phyloP scores from a whole-genome alignment of 2,888 invertebrate species.

The Galeopsomyia nigrocyanea region DNA sequence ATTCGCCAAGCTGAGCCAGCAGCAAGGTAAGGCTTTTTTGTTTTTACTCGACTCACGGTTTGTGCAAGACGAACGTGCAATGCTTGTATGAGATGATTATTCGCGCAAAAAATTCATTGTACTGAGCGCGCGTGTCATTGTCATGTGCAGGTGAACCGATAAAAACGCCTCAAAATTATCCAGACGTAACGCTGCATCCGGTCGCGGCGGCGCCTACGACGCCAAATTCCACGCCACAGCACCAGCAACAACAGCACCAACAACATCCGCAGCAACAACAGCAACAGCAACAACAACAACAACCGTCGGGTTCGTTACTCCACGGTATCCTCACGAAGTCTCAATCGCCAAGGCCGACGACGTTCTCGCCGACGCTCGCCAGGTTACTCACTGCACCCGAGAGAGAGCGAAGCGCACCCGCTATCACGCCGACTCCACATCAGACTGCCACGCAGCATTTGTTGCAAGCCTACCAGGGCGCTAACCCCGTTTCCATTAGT shows the following conservation, averaged over 20 bases:
- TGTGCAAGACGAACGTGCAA: no score
- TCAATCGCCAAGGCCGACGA: slow-evolving; percentile 72
- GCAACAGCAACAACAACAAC: slow-evolving; percentile 67
- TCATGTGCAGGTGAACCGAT: slow-evolving; percentile 63
- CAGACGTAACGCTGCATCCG: slow-evolving; percentile 84
- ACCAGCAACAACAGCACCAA: slow-evolving; percentile 65
- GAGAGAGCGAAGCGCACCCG: slow-evolving; percentile 63
- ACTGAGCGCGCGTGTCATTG: slow-evolving; percentile 20
- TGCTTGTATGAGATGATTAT: no score
- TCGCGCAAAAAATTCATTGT: background rate
- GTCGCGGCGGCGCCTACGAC: slow-evolving; percentile 71
- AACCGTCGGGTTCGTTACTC: slow-evolving; percentile 77
- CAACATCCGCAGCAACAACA: slow-evolving; percentile 60
- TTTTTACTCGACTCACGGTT: no score
- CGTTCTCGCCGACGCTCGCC: slow-evolving; percentile 85
- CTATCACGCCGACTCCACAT: slow-evolving; percentile 57
- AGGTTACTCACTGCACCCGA: slow-evolving; percentile 81
- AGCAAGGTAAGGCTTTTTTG: slow-evolving; percentile 57
- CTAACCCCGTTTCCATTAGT: slow-evolving; percentile 69
- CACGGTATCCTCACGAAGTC: slow-evolving; percentile 83
- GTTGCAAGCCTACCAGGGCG: slow-evolving; percentile 64
- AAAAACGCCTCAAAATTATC: slow-evolving; percentile 78
- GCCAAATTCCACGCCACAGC: slow-evolving; percentile 57
- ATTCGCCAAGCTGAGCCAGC: slow-evolving; percentile 76
- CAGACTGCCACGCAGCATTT: slow-evolving; percentile 62